Conservation (phyloP, 2,113 vertebrate genomes). For the Oenanthe melanoleuca region DNA sequence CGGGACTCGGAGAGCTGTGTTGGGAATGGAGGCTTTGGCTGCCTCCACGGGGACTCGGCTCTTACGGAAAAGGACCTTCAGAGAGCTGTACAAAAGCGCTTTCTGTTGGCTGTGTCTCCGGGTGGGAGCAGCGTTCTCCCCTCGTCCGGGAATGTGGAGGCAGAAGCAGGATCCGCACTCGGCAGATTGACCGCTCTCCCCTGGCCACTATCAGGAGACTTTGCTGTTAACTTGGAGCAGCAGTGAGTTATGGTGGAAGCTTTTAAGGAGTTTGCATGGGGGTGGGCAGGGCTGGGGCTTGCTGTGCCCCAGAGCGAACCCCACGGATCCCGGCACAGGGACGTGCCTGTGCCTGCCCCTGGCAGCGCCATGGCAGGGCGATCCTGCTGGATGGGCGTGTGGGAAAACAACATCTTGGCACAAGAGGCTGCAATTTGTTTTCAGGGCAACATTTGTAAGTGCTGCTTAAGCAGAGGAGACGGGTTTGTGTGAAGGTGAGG, state of each 20-base stretch:
- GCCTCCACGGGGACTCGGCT: not conserved
- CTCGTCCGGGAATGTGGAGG: fast-evolving
- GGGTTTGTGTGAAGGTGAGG: not conserved
- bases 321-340: fast-evolving
- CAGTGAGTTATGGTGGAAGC: not conserved
- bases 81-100: not conserved
- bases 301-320: not conserved
- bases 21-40: not conserved
- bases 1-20: not conserved
- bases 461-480: not conserved
- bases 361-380: not conserved
- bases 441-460: not conserved
- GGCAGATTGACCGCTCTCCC: not conserved
- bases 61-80: not conserved
- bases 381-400: not conserved
- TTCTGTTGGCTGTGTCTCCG: not conserved
- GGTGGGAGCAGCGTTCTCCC: not conserved
- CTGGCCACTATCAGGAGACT: not conserved
- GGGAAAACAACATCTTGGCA: not conserved
- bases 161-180: not conserved
- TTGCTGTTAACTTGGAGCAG: not conserved
- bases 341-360: not conserved
- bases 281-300: not conserved
- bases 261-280: not conserved
- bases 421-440: not conserved